Conservation (phyloP, 2,797 vertebrate genomes). For the Pseudochromis fuscus region DNA sequence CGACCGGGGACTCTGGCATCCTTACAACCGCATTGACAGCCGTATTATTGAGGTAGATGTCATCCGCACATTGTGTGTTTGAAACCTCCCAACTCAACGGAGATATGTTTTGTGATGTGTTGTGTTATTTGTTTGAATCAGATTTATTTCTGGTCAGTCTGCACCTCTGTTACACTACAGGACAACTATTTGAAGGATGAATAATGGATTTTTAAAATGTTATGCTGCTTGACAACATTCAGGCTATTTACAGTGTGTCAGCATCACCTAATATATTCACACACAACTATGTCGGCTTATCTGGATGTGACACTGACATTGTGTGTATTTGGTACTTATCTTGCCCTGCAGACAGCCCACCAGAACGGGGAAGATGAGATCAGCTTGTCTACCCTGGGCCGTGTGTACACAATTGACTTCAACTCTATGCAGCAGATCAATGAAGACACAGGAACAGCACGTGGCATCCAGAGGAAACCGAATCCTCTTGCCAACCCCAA, state of each 20-base stretch:
- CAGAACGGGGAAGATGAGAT: conserved; percentile 99
- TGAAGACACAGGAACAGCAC: conserved; percentile 99
- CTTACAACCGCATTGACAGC: conserved; percentile 99
- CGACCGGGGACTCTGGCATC: conserved; percentile 98
- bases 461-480: conserved; percentile 99
- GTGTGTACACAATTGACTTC: conserved; percentile 99
- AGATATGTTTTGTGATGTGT: too few species aligned
- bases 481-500: conserved; percentile 98
- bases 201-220: conserved; percentile 7
- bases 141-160: not conserved
- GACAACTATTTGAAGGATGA: not conserved
- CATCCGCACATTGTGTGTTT: not conserved
- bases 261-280: not conserved
- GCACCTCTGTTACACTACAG: not conserved
- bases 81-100: not conserved
- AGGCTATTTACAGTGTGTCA: not conserved
- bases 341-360: conserved; percentile 93
- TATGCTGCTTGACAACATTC: conserved; percentile 3
- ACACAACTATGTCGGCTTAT: conserved; percentile 5
- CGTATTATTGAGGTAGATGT: conserved; percentile 97
- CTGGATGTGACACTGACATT: conserved; percentile 32
- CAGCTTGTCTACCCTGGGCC: conserved; percentile 97
- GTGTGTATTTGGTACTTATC: conserved; percentile 54
- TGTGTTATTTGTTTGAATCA: not conserved
- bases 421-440: conserved; percentile 99